Evolutionary conservation across 2,888 invertebrate genomes (phyloP).

Genomic region (Epinotia ramella): DNA sequence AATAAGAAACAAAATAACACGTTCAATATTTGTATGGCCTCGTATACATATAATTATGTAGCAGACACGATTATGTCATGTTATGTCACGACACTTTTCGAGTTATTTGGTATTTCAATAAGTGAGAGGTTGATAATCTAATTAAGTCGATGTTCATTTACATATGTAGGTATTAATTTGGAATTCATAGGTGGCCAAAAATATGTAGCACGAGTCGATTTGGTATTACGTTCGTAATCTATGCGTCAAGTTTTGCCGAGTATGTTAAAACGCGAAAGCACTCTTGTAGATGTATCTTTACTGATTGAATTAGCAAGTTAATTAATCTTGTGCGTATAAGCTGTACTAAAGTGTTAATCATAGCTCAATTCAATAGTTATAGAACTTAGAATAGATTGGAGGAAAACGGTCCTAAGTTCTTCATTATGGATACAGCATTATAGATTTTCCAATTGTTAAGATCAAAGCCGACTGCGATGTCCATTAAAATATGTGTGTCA

Average conservation of each 20-base stretch:
- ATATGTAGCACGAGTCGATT: background rate
- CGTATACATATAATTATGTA: slow-evolving; percentile 4
- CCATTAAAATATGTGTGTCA: background rate
- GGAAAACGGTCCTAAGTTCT: no score
- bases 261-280: background rate
- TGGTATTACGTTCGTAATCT: background rate
- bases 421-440: no score
- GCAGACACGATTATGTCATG: slow-evolving; percentile 14
- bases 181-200: background rate
- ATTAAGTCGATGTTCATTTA: slow-evolving; percentile 13
- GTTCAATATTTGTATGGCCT: slow-evolving; percentile 5
- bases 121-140: slow-evolving; percentile 29
- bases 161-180: slow-evolving; percentile 16
- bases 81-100: slow-evolving; percentile 20
- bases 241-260: background rate
- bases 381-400: no score
- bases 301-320: background rate
- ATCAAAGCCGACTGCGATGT: background rate
- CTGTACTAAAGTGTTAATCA: no score
- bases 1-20: slow-evolving; percentile 9
- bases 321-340: no score
- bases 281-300: background rate
- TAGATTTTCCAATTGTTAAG: background rate
- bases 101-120: slow-evolving; percentile 26
- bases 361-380: no score